A percentile compares a stretch with the other conserved stretches of the same genome.
These are phyloP conservation scores for Tridacna crocea DNA, from an alignment of 2,888 invertebrate species.

Conservation along the genomic window DNA sequence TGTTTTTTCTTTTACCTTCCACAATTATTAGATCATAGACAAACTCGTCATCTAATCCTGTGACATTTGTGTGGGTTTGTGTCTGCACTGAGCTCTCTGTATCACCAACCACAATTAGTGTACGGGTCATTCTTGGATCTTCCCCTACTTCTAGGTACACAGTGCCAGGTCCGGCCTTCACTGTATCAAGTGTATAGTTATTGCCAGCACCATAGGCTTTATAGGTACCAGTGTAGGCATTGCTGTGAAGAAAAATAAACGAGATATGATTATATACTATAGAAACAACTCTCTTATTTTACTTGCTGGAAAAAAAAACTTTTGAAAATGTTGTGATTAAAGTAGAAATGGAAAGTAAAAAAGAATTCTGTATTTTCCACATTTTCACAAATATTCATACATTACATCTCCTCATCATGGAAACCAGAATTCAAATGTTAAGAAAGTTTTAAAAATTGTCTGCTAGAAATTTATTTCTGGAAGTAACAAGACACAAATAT, in stretches of 20 bases:
- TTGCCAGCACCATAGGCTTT: conserved; percentile 74
- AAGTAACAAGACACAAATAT: too few relatives aligned
- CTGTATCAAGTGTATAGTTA: conserved; percentile 56
- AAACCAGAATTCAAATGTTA: too few relatives aligned
- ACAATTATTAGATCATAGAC: conserved; percentile 64
- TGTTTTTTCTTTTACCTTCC: conserved; percentile 64
- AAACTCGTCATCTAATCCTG: conserved; percentile 58
- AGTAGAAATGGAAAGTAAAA: too few relatives aligned
- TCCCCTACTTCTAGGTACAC: conserved; percentile 67
- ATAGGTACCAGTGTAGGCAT: conserved; percentile 63
- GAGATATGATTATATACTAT: background rate
- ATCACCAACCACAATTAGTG: conserved; percentile 64
- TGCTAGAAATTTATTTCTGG: too few relatives aligned
- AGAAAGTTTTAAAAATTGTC: too few relatives aligned
- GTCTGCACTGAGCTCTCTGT: conserved; percentile 60
- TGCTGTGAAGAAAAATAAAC: conserved; percentile 42
- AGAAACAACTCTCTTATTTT: background rate
- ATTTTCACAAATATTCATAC: too few relatives aligned
- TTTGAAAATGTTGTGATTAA: too few relatives aligned
- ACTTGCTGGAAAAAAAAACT: too few relatives aligned
- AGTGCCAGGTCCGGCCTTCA: conserved; percentile 76
- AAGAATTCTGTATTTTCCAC: too few relatives aligned
- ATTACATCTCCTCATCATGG: too few relatives aligned
- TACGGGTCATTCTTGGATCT: conserved; percentile 41
- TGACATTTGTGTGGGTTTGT: conserved; percentile 67